A percentile compares a stretch with the other conserved stretches of the same genome.
phyloP scores from a whole-genome alignment of 2,888 invertebrate genomes.

The Lissocephala sabroskyi region DNA sequence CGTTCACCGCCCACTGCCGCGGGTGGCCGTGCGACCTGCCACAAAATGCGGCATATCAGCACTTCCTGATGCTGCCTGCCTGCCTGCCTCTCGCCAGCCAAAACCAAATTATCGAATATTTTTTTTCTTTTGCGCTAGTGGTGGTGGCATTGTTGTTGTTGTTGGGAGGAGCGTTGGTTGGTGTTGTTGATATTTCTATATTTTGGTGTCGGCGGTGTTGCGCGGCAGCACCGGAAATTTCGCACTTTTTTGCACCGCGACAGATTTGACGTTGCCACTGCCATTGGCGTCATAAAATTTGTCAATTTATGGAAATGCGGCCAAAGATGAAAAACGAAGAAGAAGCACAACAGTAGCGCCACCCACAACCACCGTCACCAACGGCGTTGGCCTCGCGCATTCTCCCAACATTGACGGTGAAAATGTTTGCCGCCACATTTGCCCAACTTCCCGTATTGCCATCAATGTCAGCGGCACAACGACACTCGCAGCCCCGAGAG shows the following conservation, averaged over 20 bases:
- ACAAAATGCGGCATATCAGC: constrained; percentile 20
- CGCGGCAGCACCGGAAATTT: constrained; percentile 21
- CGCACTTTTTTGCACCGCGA: constrained; percentile 27
- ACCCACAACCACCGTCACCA: background rate
- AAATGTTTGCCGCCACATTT: constrained; percentile 1
- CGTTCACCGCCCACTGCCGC: too few species aligned
- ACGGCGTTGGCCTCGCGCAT: background rate
- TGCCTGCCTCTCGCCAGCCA: constrained; percentile 4
- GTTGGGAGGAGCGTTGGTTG: too few species aligned
- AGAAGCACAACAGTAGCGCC: background rate
- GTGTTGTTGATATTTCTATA: background rate
- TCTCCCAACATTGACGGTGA: too few species aligned
- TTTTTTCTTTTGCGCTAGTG: constrained; percentile 19
- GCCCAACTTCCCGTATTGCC: background rate
- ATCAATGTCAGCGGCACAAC: too few species aligned
- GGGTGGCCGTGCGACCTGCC: background rate
- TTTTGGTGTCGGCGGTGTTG: background rate
- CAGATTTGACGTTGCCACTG: constrained; percentile 20
- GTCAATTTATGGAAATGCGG: constrained; percentile 47
- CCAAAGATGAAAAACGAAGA: constrained; percentile 12
- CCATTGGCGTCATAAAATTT: constrained; percentile 50
- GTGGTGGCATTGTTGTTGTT: background rate
- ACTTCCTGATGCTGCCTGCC: constrained; percentile 23
- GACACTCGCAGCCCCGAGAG: too few species aligned
- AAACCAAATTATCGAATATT: constrained; percentile 36